Conservation (phyloP, 1,140 invertebrate species). For the Babylonia areolata region DNA sequence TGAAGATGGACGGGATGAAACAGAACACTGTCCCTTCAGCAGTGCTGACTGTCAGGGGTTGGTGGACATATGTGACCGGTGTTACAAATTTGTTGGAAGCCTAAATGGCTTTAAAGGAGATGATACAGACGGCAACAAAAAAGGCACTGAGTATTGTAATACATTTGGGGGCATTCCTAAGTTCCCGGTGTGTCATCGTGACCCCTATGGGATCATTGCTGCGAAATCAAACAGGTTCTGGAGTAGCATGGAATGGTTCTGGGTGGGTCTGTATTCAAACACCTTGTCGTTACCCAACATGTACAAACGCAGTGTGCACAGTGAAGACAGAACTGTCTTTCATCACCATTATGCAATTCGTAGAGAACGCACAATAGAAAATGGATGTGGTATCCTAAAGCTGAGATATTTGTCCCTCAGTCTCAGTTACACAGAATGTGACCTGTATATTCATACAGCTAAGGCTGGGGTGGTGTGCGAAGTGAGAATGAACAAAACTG, state of each 20-base stretch:
- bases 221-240: neutral
- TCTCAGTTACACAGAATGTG: too few species aligned
- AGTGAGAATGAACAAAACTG: too few species aligned
- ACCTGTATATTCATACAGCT: too few species aligned
- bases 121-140: neutral
- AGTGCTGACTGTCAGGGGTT: neutral
- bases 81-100: neutral
- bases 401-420: too few species aligned
- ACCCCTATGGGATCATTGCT: neutral
- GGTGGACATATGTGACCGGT: neutral
- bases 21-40: conserved; percentile 15
- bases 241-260: neutral
- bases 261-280: neutral
- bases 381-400: too few species aligned
- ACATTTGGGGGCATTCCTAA: neutral
- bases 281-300: neutral
- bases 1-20: conserved; percentile 5
- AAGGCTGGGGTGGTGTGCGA: too few species aligned
- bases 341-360: neutral
- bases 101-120: neutral
- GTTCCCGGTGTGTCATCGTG: neutral
- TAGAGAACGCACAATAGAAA: neutral
- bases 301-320: neutral
- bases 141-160: neutral
- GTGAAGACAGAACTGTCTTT: neutral